These are phyloP conservation scores for Timema cristinae DNA, from an alignment of 2,888 invertebrate species.

Conservation along the genomic window DNA sequence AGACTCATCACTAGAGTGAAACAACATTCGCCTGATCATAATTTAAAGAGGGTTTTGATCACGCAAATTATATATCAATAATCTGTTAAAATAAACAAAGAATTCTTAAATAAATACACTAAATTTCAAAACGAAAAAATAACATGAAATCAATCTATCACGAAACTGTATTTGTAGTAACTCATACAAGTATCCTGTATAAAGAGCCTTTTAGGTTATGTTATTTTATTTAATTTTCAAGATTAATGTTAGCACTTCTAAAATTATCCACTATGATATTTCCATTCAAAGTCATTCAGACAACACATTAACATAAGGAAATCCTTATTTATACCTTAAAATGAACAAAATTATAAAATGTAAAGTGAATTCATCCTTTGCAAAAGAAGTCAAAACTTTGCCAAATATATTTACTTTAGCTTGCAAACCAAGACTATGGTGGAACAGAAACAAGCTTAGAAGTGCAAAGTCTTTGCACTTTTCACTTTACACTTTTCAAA, in stretches of 20 bases:
- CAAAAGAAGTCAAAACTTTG: neutral
- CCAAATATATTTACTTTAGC: neutral
- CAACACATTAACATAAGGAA: neutral
- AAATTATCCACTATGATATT: no score
- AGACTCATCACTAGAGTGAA: neutral
- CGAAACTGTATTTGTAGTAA: no score
- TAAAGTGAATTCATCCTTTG: neutral
- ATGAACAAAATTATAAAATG: neutral
- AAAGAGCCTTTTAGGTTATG: no score
- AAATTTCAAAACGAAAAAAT: no score
- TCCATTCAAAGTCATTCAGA: neutral
- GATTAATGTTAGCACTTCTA: no score
- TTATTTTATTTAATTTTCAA: no score
- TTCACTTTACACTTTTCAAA: conserved; percentile 2
- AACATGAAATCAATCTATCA: no score
- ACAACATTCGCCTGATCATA: neutral
- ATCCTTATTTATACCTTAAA: neutral
- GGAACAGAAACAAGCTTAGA: neutral
- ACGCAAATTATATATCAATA: no score
- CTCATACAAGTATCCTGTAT: no score
- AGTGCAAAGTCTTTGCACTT: neutral
- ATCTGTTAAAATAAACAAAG: no score
- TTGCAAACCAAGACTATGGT: neutral
- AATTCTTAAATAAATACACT: no score
- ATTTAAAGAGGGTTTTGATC: no score